phyloP scores from a whole-genome alignment of 2,888 invertebrate genomes.

The Sphaeridia pumilis region DNA sequence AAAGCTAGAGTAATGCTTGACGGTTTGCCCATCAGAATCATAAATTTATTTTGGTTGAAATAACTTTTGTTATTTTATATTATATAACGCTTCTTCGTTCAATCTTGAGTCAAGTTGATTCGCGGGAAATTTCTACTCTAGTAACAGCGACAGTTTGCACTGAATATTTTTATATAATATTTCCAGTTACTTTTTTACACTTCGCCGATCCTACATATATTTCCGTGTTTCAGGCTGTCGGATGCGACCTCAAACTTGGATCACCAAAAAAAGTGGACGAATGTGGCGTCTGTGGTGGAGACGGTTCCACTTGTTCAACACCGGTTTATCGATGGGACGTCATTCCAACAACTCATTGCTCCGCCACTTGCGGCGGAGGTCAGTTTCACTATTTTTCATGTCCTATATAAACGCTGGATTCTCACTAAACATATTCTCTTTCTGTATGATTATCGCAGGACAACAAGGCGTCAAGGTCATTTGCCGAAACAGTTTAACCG shows the following conservation, averaged over 20 bases:
- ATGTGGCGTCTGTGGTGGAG: conserved; percentile 47
- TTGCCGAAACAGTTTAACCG: conserved; percentile 65
- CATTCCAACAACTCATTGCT: conserved; percentile 71
- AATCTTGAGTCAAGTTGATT: no score
- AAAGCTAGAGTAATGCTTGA: no score
- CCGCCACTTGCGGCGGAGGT: conserved; percentile 91
- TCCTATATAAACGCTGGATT: background rate
- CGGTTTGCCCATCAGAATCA: no score
- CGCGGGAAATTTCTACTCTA: no score
- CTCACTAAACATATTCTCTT: background rate
- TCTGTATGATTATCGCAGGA: conserved; percentile 53
- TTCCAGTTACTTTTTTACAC: no score
- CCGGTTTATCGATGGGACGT: conserved; percentile 81
- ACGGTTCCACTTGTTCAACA: conserved; percentile 57
- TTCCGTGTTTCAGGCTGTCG: conserved; percentile 42
- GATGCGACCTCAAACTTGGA: conserved; percentile 46
- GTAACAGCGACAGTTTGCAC: no score
- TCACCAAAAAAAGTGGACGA: conserved; percentile 44
- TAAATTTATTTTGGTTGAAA: no score
- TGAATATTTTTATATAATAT: no score
- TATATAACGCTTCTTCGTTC: no score
- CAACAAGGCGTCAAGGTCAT: conserved; percentile 75
- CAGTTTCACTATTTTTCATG: conserved; percentile 40
- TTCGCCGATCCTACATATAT: no score
- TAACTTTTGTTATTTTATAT: no score